Evolutionary conservation across 1,140 invertebrate genomes (phyloP).

Genomic region (Varroa destructor): DNA sequence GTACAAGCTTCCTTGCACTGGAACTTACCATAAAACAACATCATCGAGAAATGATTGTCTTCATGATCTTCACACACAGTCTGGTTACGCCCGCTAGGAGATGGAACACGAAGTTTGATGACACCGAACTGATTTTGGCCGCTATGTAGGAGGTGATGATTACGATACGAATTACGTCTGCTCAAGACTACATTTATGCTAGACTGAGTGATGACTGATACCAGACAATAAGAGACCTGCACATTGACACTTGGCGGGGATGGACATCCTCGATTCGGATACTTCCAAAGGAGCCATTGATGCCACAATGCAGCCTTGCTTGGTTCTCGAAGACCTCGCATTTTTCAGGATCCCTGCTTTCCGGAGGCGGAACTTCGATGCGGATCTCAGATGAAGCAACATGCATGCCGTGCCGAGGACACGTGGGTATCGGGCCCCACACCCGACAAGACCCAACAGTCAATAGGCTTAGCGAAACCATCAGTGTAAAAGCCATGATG

Average conservation of each 20-base stretch:
- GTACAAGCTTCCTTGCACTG: constrained; percentile 6
- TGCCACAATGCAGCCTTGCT: constrained; percentile 7
- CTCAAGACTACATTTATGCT: neutral
- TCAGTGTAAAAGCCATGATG: neutral
- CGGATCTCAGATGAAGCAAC: constrained; percentile 15
- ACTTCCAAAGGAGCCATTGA: constrained; percentile 6
- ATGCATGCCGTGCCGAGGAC: neutral
- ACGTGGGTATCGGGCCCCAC: constrained; percentile 1
- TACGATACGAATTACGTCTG: neutral
- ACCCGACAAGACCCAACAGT: neutral
- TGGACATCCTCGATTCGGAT: constrained; percentile 16
- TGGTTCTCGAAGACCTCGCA: neutral
- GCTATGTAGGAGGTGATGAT: constrained; percentile 4
- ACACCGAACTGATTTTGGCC: constrained; percentile 8
- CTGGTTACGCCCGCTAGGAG: neutral
- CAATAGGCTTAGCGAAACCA: constrained; percentile 7
- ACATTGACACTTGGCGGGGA: neutral
- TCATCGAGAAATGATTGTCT: neutral
- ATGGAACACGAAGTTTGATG: constrained; percentile 11
- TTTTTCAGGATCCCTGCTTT: constrained; percentile 7
- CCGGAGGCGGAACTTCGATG: constrained; percentile 11
- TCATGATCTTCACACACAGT: constrained; percentile 12
- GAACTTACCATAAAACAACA: neutral
- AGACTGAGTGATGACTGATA: constrained; percentile 8
- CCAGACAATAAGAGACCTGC: neutral